These are phyloP conservation scores for Patella ulyssiponensis DNA, from an alignment of 2,888 invertebrate genomes.

Conservation along the genomic window DNA sequence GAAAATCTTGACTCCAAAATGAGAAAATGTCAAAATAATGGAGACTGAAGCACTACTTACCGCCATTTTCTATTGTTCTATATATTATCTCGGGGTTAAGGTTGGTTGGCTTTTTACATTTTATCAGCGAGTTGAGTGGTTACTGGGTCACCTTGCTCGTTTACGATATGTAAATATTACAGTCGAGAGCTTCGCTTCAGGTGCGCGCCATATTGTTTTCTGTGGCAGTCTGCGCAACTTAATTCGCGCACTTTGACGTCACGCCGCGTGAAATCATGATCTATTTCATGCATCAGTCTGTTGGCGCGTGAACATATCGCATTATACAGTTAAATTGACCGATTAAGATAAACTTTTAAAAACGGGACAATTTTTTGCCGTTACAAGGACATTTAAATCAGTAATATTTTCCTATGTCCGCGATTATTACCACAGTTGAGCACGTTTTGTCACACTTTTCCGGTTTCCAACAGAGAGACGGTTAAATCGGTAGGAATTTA, in stretches of 20 bases:
- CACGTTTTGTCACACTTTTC: constrained; percentile 2
- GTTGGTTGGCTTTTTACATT: constrained; percentile 3
- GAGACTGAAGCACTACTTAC: constrained; percentile 23
- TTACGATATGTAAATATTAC: constrained; percentile 5
- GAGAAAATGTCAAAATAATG: not conserved
- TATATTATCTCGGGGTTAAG: not conserved
- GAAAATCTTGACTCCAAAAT: too few species aligned
- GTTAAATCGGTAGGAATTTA: too few species aligned
- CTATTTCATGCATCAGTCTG: not conserved
- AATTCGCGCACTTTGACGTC: constrained; percentile 43
- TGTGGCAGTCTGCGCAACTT: constrained; percentile 35
- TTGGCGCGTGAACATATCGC: constrained; percentile 2
- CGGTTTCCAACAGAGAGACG: too few species aligned
- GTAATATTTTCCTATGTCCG: not conserved
- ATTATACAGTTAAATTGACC: not conserved
- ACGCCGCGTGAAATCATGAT: constrained; percentile 24
- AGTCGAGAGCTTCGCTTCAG: constrained; percentile 24
- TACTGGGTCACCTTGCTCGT: constrained; percentile 11
- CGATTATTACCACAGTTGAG: not conserved
- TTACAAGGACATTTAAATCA: constrained; percentile 1
- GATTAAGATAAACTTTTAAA: constrained; percentile 3
- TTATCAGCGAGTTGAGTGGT: not conserved
- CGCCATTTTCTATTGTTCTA: constrained; percentile 28
- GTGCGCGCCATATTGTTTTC: constrained; percentile 39
- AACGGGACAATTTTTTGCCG: not conserved